Evolutionary conservation across 2,113 vertebrate species (phyloP).

Genomic region (Dunckerocampus dactyliophorus): DNA sequence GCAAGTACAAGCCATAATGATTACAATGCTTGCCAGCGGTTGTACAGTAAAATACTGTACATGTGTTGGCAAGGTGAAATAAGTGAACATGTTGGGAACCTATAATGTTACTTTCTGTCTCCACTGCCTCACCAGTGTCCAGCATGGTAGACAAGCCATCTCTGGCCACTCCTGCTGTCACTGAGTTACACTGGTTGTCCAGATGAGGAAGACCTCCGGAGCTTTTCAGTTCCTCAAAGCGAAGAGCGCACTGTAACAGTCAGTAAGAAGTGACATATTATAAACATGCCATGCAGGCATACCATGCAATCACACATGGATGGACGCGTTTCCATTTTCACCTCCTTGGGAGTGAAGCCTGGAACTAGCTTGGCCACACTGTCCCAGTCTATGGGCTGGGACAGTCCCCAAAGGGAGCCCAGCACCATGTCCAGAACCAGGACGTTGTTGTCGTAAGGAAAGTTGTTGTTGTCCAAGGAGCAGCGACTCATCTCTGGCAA

Average conservation of each 20-base stretch:
- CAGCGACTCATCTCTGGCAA: conserved; percentile 83
- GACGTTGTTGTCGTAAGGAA: conserved; percentile 88
- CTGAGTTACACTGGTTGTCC: conserved; percentile 83
- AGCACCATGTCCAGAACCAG: conserved; percentile 96
- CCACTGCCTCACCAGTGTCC: conserved; percentile 72
- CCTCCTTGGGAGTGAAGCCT: conserved; percentile 92
- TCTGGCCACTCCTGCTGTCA: conserved; percentile 75
- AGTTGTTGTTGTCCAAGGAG: conserved; percentile 93
- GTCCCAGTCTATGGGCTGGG: conserved; percentile 95
- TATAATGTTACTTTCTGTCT: conserved; percentile 70
- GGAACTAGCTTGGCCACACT: conserved; percentile 90
- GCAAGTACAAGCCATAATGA: too few relatives aligned
- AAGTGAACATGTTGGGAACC: conserved; percentile 41
- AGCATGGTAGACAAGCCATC: conserved; percentile 78
- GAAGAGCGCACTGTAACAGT: conserved; percentile 82
- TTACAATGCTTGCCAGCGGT: too few relatives aligned
- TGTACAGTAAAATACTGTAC: too few relatives aligned
- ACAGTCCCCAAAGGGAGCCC: conserved; percentile 82
- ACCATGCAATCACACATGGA: neutral
- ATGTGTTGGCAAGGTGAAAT: too few relatives aligned
- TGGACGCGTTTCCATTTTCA: conserved; percentile 51
- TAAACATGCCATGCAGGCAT: neutral
- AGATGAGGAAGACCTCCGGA: conserved; percentile 79
- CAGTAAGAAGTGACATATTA: neutral
- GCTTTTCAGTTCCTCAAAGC: conserved; percentile 92